Evolutionary conservation across 2,797 vertebrate genomes (phyloP), one percentile per base, ranked within the genome.

Genomic region (Lepus townsendii): DNA sequence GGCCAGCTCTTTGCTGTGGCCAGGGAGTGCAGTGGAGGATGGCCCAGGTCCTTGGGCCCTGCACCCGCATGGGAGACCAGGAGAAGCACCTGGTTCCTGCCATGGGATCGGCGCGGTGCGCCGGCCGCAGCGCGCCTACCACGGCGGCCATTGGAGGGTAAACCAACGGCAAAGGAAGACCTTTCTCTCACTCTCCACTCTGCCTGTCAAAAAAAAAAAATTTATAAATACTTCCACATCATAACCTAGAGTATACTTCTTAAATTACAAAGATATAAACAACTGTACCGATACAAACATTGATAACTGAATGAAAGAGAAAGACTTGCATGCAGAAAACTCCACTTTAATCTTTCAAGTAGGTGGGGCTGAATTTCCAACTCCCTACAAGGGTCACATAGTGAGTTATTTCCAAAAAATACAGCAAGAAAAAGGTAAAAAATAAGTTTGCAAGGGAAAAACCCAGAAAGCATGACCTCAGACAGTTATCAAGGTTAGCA

Each of bases 401-500:
- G 60, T 47, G 12, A 65, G 19, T 32, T 13, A 20, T 20, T 79
- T 47, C 32, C 26, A 78, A 68, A 73, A 20, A 60, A 22, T 2
- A 2, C 8, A 24, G 1, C 8, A 26, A 14, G 22, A 19, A 66
- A 66, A 75, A 4, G 0, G 1, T 32, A 7, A 10, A n/a, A 52
- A 65, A 26, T 80, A 47, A 22, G n/a, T 52, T 35, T 3, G 35
- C 13, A 9, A 5, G 8, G n/a, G 27, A 80, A 47, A 86, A 57
- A 83, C 7, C 32, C 47, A 20, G 52, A 3, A 68, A 68, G n/a
- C 11, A 57, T 78, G 12, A 32, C 42, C 9, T 73, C 38, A 62
- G 0, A n/a, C 65, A 54, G 2, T 2, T 76, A 32, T 32, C 22
- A 32, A 5, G 6, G 26, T 38, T 88, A 63, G 77, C 14, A 57